A percentile compares a stretch with the other conserved stretches of the same genome.
Evolutionary conservation across 2,888 invertebrate genomes (phyloP).

Genomic region (Thymelicus lineola): DNA sequence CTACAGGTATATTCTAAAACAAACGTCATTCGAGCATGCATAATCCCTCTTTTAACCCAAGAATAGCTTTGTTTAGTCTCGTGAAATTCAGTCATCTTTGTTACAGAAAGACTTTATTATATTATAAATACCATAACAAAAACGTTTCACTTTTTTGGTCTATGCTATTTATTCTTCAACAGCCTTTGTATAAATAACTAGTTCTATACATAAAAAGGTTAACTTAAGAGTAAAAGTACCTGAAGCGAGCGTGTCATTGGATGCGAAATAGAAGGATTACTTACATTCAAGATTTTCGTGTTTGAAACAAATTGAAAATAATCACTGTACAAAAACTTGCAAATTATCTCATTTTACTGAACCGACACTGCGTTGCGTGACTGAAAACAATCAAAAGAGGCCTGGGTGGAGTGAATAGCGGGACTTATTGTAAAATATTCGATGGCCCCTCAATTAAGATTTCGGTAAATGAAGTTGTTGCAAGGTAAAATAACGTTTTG

Average conservation of each 20-base stretch:
- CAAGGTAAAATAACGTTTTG: constrained; percentile 7
- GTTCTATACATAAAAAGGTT: constrained; percentile 11
- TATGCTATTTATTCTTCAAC: constrained; percentile 24
- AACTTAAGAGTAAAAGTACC: constrained; percentile 3
- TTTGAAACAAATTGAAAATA: constrained; percentile 62
- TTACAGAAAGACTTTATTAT: not conserved
- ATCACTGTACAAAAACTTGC: constrained; percentile 62
- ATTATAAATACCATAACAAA: not conserved
- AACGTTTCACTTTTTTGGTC: constrained; percentile 37
- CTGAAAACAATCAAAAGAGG: constrained; percentile 39
- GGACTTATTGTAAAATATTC: constrained; percentile 29
- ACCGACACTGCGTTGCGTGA: constrained; percentile 51
- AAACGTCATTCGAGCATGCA: no score
- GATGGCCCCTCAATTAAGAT: constrained; percentile 25
- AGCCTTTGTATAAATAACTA: constrained; percentile 9
- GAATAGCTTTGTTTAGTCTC: not conserved
- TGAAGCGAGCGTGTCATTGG: constrained; percentile 15
- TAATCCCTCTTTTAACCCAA: not conserved
- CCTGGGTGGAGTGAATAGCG: constrained; percentile 21
- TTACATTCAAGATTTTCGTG: constrained; percentile 52
- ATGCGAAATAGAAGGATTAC: constrained; percentile 47
- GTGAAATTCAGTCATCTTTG: not conserved
- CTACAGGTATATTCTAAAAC: no score
- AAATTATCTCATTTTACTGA: constrained; percentile 53
- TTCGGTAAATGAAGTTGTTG: constrained; percentile 28